Conservation (phyloP, 2,113 vertebrate species). For the Lophochroa leadbeateri region DNA sequence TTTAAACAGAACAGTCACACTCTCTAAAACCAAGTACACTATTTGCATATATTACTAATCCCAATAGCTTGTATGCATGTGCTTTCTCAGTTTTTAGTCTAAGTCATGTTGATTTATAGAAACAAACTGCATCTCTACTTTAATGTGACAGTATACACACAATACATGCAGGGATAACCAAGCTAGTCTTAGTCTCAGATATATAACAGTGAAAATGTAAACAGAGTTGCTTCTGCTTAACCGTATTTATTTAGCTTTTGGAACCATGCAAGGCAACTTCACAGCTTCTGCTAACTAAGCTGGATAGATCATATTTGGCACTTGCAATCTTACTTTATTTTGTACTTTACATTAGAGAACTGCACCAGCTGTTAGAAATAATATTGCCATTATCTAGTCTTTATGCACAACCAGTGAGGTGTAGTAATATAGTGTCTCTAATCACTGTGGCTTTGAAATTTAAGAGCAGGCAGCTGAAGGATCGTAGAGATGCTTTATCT, state of each 20-base stretch:
- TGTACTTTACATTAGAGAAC: background rate
- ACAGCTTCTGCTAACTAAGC: background rate
- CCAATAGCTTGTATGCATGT: background rate
- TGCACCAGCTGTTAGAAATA: background rate
- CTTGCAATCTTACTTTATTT: background rate
- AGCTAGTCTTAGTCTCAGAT: background rate
- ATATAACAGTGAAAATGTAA: background rate
- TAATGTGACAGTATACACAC: accelerated
- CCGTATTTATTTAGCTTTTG: background rate
- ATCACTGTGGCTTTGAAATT: background rate
- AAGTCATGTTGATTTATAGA: background rate
- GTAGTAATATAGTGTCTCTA: background rate
- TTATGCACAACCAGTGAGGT: background rate
- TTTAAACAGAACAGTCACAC: background rate
- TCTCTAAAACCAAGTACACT: background rate
- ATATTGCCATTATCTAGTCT: background rate
- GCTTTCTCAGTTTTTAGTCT: background rate
- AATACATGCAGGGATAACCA: background rate
- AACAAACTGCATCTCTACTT: background rate
- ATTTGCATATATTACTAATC: background rate
- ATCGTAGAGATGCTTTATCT: background rate
- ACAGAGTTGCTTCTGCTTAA: background rate
- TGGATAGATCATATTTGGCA: background rate
- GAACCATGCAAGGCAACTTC: background rate
- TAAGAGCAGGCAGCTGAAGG: background rate